Conservation (phyloP, 2,797 vertebrate genomes). For the Bovichtus diacanthus region DNA sequence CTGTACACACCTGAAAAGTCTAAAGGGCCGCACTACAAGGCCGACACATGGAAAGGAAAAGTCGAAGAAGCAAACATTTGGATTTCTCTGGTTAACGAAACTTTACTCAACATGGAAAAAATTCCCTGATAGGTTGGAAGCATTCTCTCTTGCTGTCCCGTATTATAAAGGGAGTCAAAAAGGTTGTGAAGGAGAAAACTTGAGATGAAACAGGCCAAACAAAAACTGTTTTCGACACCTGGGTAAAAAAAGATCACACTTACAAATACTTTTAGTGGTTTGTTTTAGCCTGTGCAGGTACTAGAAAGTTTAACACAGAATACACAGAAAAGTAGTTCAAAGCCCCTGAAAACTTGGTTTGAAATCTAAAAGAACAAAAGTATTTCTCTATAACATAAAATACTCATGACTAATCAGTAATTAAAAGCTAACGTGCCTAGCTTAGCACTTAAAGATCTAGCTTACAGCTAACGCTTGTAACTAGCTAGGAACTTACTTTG, state of each 20-base stretch:
- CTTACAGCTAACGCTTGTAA: not conserved
- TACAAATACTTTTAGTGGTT: constrained; percentile 28
- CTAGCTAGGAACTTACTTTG: not conserved
- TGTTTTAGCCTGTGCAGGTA: constrained; percentile 19
- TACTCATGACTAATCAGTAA: not conserved
- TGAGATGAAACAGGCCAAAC: constrained; percentile 39
- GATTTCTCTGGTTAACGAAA: constrained; percentile 58
- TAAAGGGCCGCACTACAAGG: constrained; percentile 64
- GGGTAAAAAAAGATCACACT: constrained; percentile 45
- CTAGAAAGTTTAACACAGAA: not conserved
- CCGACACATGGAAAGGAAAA: constrained; percentile 53
- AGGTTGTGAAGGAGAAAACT: constrained; percentile 44
- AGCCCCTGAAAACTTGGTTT: not conserved
- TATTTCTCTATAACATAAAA: too few relatives aligned
- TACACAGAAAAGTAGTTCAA: not conserved
- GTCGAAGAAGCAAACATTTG: constrained; percentile 60
- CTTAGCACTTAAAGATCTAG: not conserved
- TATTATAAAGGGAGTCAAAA: constrained; percentile 58
- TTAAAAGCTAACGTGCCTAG: not conserved
- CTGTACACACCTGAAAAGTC: constrained; percentile 81
- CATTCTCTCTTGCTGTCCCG: constrained; percentile 55
- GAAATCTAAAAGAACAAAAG: not conserved
- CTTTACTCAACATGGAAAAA: constrained; percentile 59
- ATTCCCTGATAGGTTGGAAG: constrained; percentile 78
- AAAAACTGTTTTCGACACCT: constrained; percentile 30